These are phyloP conservation scores for Microtus montanus DNA, from an alignment of 2,113 vertebrate genomes.

Conservation along the genomic window DNA sequence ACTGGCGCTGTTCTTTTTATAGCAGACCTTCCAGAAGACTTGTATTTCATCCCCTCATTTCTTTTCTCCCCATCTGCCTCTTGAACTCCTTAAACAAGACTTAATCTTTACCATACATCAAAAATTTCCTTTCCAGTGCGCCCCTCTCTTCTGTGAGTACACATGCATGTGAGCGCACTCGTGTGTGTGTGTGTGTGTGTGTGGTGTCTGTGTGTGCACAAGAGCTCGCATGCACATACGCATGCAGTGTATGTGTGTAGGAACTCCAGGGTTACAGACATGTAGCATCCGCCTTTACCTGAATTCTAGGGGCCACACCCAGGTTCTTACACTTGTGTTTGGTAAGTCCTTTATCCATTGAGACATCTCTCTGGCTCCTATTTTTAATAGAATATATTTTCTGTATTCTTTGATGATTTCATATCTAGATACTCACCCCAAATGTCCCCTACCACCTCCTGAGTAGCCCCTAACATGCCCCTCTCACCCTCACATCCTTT, in stretches of 20 bases:
- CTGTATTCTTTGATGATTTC: not conserved
- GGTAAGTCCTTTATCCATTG: not conserved
- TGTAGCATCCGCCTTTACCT: not conserved
- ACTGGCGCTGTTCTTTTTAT: slow-evolving; percentile 38
- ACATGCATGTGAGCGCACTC: not conserved
- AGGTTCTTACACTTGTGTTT: not conserved
- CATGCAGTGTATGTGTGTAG: not conserved
- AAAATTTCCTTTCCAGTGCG: not conserved
- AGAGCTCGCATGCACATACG: no score
- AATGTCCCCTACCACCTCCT: not conserved
- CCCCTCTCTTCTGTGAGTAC: not conserved
- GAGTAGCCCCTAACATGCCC: not conserved
- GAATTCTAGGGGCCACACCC: not conserved
- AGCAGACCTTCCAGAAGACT: slow-evolving; percentile 46
- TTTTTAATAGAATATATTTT: not conserved
- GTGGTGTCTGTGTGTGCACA: no score
- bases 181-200: no score
- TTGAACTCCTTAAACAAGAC: not conserved
- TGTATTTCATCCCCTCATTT: slow-evolving; percentile 4
- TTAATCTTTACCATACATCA: not conserved
- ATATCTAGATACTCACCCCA: not conserved
- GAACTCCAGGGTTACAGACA: not conserved
- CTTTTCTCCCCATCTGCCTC: not conserved
- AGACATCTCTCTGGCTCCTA: not conserved
- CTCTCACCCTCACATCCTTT: not conserved